These are phyloP conservation scores for Bombyx mori DNA, from an alignment of 1,140 invertebrate genomes.

Conservation along the genomic window DNA sequence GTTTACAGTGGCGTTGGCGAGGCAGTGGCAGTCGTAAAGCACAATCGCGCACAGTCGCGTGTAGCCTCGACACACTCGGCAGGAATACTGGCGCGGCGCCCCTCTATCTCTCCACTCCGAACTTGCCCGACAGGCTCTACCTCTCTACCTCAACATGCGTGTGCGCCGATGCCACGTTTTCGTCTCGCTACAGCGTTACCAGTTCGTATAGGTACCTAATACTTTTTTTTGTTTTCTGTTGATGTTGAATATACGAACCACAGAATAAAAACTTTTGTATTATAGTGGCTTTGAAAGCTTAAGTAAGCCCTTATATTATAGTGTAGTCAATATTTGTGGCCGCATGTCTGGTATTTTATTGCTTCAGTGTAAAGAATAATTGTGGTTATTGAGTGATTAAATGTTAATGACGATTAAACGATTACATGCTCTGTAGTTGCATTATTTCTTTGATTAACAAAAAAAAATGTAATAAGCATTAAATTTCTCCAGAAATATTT, in stretches of 20 bases:
- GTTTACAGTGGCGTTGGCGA: slow-evolving; percentile 34
- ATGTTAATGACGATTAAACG: no score
- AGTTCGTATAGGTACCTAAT: slow-evolving; percentile 28
- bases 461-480: no score
- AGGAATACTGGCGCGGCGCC: slow-evolving; percentile 48
- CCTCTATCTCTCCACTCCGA: slow-evolving; percentile 28
- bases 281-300: no score
- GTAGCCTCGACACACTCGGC: slow-evolving; percentile 34
- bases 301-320: no score
- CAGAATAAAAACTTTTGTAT: slow-evolving; percentile 52
- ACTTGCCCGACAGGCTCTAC: slow-evolving; percentile 45
- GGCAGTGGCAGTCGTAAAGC: slow-evolving; percentile 19
- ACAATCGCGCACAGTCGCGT: slow-evolving; percentile 21
- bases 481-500: no score
- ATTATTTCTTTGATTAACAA: no score
- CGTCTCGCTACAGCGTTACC: slow-evolving; percentile 26
- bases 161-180: slow-evolving; percentile 42
- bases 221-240: slow-evolving; percentile 60
- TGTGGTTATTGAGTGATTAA: no score
- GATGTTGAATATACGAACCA: slow-evolving; percentile 56
- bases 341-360: no score
- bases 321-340: no score
- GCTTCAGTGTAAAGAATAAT: no score
- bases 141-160: slow-evolving; percentile 52
- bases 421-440: no score